A percentile compares a stretch with the other conserved stretches of the same genome.
Evolutionary conservation across 2,888 invertebrate species (phyloP).

Genomic region (Ophion costatus): DNA sequence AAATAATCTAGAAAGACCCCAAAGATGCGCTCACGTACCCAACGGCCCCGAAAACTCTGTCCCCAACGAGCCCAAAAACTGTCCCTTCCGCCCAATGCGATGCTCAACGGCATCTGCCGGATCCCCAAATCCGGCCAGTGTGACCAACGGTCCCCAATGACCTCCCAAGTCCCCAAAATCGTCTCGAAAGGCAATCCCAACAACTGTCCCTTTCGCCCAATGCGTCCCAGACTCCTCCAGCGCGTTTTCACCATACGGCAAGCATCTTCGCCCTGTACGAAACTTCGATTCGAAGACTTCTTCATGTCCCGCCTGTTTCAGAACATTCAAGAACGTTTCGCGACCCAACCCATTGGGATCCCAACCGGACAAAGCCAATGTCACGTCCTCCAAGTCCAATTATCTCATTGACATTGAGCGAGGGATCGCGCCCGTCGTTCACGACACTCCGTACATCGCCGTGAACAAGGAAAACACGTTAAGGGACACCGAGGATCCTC

Average conservation of each 20-base stretch:
- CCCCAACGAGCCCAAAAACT: too few relatives aligned
- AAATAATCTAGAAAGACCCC: too few relatives aligned
- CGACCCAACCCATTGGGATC: not conserved
- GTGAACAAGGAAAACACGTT: not conserved
- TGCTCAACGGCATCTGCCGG: not conserved
- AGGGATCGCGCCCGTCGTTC: constrained; percentile 2
- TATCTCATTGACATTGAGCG: constrained; percentile 44
- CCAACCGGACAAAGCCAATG: constrained; percentile 1
- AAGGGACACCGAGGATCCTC: not conserved
- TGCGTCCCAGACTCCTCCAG: not conserved
- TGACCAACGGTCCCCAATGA: too few relatives aligned
- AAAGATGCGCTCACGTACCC: too few relatives aligned
- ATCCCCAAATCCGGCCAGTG: not conserved
- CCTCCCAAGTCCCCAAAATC: too few relatives aligned
- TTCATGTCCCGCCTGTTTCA: not conserved
- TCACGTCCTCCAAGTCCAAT: not conserved
- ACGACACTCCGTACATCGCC: not conserved
- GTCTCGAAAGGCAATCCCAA: too few relatives aligned
- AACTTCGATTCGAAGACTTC: too few relatives aligned
- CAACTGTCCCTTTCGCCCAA: not conserved
- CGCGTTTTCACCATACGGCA: not conserved
- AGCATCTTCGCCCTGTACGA: too few relatives aligned
- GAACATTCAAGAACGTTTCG: not conserved
- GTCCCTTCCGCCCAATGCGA: too few relatives aligned
- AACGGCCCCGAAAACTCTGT: too few relatives aligned